Conservation (phyloP, 53 echinoderm and acorn worm genomes). For the Echinometra lucunter region DNA sequence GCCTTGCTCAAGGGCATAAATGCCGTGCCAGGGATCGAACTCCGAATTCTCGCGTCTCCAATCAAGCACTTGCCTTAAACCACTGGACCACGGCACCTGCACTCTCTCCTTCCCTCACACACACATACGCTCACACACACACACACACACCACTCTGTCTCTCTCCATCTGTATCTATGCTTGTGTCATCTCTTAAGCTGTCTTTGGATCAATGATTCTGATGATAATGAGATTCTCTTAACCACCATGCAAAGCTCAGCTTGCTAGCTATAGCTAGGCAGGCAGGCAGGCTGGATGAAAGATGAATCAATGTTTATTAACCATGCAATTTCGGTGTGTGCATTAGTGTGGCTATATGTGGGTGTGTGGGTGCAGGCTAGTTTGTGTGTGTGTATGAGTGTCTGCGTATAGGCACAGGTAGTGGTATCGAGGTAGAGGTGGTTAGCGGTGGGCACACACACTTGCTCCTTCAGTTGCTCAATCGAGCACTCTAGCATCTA, state of each 20-base stretch:
- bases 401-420: slow-evolving; percentile 15
- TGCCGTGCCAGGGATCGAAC: no score
- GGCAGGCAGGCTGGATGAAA: slow-evolving; percentile 27
- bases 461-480: slow-evolving; percentile 42
- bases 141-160: slow-evolving; percentile 10
- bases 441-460: slow-evolving; percentile 50
- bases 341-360: slow-evolving; percentile 18
- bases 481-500: slow-evolving; percentile 49
- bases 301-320: slow-evolving; percentile 67
- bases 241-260: background rate
- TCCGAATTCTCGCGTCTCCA: background rate
- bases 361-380: slow-evolving; percentile 9
- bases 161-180: slow-evolving; percentile 16
- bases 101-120: background rate
- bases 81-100: background rate
- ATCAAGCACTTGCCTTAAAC: background rate
- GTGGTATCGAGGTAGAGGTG: slow-evolving; percentile 12
- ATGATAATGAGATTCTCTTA: slow-evolving; percentile 63
- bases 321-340: slow-evolving; percentile 31
- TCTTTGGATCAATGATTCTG: slow-evolving; percentile 44
- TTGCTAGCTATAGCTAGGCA: background rate
- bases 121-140: no score
- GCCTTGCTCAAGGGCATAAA: no score
- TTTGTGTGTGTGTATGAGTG: background rate
- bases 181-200: slow-evolving; percentile 4